These are phyloP conservation scores for Beroe ovata DNA, from an alignment of 37 sponge, comb jelly and placozoan genomes.

Conservation along the genomic window DNA sequence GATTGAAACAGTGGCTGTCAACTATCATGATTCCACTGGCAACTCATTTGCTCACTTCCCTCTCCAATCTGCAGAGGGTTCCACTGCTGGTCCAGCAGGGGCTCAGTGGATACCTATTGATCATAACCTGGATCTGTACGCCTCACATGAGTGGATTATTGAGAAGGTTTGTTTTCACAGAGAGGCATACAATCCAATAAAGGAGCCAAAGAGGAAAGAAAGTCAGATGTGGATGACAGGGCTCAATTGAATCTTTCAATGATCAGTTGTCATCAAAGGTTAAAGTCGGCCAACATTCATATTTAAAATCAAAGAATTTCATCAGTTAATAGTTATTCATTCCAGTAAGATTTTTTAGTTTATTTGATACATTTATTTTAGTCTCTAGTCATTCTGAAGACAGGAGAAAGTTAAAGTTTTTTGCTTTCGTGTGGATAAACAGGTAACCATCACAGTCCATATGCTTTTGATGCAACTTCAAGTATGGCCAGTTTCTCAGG, in stretches of 20 bases:
- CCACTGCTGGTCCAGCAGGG: neutral
- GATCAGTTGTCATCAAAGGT: too few species aligned
- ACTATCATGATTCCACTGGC: slow-evolving; percentile 96
- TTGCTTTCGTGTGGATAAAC: too few species aligned
- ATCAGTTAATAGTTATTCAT: too few species aligned
- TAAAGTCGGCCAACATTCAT: too few species aligned
- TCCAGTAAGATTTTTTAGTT: too few species aligned
- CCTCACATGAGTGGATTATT: slow-evolving; percentile 65
- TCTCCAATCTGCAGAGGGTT: neutral
- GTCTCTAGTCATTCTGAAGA: too few species aligned
- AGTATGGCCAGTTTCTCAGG: too few species aligned
- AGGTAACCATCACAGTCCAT: too few species aligned
- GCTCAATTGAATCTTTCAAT: neutral
- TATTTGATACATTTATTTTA: too few species aligned
- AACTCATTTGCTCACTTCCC: slow-evolving; percentile 18
- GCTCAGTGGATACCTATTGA: slow-evolving; percentile 64
- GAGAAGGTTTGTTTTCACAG: slow-evolving; percentile 61
- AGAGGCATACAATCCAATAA: slow-evolving; percentile 58
- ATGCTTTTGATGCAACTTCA: too few species aligned
- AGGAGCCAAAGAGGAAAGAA: slow-evolving; percentile 9
- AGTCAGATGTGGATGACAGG: slow-evolving; percentile 42
- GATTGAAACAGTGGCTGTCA: slow-evolving; percentile 97
- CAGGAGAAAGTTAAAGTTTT: too few species aligned
- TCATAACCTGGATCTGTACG: slow-evolving; percentile 58
- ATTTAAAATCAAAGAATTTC: too few species aligned